Evolutionary conservation across 1,140 invertebrate species (phyloP), one percentile per base, ranked within the genome.

Genomic region (Choristoneura fumiferana): DNA sequence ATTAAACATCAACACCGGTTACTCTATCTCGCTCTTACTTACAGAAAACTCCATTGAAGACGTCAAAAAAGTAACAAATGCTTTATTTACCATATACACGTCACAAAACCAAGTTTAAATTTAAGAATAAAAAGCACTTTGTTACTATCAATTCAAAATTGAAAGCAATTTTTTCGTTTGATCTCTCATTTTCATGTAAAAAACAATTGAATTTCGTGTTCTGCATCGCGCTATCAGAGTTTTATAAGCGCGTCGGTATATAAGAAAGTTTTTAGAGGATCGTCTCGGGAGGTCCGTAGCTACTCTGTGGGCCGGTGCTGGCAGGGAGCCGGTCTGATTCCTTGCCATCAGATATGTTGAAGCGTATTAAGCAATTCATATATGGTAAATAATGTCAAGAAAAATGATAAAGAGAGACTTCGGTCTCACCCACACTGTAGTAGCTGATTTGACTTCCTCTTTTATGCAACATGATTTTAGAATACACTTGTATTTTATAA

Each of bases 331-430:
- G 81, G 73, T 76, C 74, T 80, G 76, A 71, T 67, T 81, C 79
- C 70, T 68, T 67, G 78, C 73, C 76, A 77, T 68, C 78, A 77
- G 68, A 76, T 76, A 81, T 74, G 71, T 76, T 73, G 70, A 77
- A 73, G 72, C 73, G 68, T 62, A 68, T 15, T 40, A 71, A 73
- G 76, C 65, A 77, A 76, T 76, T 54, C 71, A 77, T 76, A 72
- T 69, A 74, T 73, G 65, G 71, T 65, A 71, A 74, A 70, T 72
- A 71, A 73, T 71, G 73, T 76, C 76, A 77, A 81, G 78, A 80
- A 85, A 49, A 85, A 85, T 78, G 76, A 78, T 83, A 83, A 84
- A 81, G 75, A 81, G 78, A 78, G 76, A 69, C 72, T 63, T 54
- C 43, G 63, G 74, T 77, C 77, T 83, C 78, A 81, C 57, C 77